Evolutionary conservation across 2,113 vertebrate species (phyloP).

Genomic region (Cyrtonyx montezumae): DNA sequence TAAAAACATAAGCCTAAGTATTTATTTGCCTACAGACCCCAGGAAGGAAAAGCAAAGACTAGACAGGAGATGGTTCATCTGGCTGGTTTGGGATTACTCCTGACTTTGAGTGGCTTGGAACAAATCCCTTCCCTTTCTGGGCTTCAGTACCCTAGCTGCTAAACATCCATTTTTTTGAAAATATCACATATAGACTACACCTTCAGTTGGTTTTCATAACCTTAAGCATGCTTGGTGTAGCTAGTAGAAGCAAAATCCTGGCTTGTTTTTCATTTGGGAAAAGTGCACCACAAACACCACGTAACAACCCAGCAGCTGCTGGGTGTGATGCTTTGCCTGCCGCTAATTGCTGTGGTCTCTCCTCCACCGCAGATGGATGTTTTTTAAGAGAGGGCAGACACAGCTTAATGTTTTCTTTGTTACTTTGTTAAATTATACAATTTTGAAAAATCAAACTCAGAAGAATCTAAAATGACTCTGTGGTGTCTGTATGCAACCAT

Average conservation of each 20-base stretch:
- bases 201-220: not conserved
- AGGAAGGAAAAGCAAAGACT: not conserved
- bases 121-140: not conserved
- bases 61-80: not conserved
- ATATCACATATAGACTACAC: not conserved
- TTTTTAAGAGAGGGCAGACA: not conserved
- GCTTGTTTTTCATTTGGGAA: constrained; percentile 1
- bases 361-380: not conserved
- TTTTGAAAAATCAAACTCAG: not conserved
- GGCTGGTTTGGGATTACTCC: not conserved
- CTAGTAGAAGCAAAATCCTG: not conserved
- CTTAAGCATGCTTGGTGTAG: not conserved
- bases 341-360: constrained; percentile 26
- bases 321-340: constrained; percentile 2
- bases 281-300: not conserved
- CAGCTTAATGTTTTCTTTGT: not conserved
- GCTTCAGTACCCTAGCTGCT: not conserved
- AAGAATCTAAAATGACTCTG: not conserved
- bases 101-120: not conserved
- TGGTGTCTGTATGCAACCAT: not conserved
- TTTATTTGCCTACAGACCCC: not conserved
- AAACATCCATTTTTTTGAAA: not conserved
- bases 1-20: not conserved
- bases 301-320: constrained; percentile 22
- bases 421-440: not conserved